A percentile compares a stretch with the other conserved stretches of the same genome.
These are phyloP conservation scores for Hemibagrus guttatus DNA, from an alignment of 2,797 vertebrate genomes.

Conservation along the genomic window DNA sequence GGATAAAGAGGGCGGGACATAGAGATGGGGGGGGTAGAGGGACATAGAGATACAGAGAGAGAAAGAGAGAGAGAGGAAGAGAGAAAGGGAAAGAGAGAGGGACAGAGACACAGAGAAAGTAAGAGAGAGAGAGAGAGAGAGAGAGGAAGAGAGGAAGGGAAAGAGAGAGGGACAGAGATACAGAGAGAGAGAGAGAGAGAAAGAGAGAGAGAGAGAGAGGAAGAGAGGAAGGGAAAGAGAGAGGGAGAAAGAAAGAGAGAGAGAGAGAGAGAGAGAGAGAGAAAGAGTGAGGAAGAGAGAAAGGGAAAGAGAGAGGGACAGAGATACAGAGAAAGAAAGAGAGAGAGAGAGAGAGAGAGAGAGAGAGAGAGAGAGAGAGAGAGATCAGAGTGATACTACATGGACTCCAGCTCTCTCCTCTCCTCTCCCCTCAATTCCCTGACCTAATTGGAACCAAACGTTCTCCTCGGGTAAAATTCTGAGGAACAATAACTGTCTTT, in stretches of 20 bases:
- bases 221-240: constrained; percentile 44
- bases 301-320: constrained; percentile 48
- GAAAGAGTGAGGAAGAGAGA: constrained; percentile 59
- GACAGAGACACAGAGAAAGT: constrained; percentile 60
- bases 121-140: constrained; percentile 56
- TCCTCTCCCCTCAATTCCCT: constrained; percentile 42
- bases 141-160: constrained; percentile 54
- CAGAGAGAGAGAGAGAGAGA: constrained; percentile 58
- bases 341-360: constrained; percentile 41
- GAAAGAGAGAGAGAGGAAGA: too few relatives aligned
- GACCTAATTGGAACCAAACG: constrained; percentile 85
- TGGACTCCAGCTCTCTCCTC: constrained; percentile 50
- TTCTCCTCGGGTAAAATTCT: constrained; percentile 75
- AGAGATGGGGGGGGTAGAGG: too few relatives aligned
- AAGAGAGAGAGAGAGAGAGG: too few relatives aligned
- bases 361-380: constrained; percentile 41
- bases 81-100: too few relatives aligned
- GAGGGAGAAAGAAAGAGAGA: constrained; percentile 58
- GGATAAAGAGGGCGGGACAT: too few relatives aligned
- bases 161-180: constrained; percentile 54
- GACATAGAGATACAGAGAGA: constrained; percentile 61
- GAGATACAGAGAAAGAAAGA: constrained; percentile 58
- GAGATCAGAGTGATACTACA: constrained; percentile 60
- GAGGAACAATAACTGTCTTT: constrained; percentile 70
- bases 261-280: constrained; percentile 56